Evolutionary conservation across 2,797 vertebrate species (phyloP).

Genomic region (Acipenser oxyrinchus): DNA sequence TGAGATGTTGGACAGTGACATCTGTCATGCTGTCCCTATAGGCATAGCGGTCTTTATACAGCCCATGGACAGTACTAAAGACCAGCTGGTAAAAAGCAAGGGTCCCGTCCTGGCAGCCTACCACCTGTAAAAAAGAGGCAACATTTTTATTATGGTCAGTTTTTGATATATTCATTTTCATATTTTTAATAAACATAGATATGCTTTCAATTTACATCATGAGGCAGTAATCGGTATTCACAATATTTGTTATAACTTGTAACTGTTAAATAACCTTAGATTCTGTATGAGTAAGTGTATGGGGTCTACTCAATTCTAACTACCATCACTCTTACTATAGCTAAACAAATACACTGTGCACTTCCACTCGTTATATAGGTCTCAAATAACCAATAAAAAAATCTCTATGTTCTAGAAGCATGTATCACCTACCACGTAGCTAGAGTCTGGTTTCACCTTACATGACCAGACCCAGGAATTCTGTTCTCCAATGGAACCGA

Average conservation of each 20-base stretch:
- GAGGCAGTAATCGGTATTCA: not conserved
- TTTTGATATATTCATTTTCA: not conserved
- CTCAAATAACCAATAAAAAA: too few species aligned
- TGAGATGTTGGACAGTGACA: slow-evolving; percentile 94
- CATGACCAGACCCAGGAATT: slow-evolving; percentile 93
- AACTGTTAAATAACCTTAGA: too few species aligned
- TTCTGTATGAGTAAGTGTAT: too few species aligned
- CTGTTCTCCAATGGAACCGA: slow-evolving; percentile 83
- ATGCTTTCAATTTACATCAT: not conserved
- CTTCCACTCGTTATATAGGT: too few species aligned
- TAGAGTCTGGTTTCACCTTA: slow-evolving; percentile 88
- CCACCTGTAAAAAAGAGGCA: slow-evolving; percentile 59
- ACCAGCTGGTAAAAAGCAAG: slow-evolving; percentile 91
- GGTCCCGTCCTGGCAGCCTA: slow-evolving; percentile 96
- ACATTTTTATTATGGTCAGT: not conserved
- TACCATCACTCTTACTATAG: too few species aligned
- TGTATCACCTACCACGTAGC: slow-evolving; percentile 80
- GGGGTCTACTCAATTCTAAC: too few species aligned
- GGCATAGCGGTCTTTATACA: slow-evolving; percentile 93
- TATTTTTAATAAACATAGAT: not conserved
- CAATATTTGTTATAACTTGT: too few species aligned
- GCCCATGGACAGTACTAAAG: slow-evolving; percentile 94
- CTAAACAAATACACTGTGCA: too few species aligned
- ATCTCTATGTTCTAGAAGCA: too few species aligned
- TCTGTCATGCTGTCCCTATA: slow-evolving; percentile 96